Conservation (phyloP, 2,888 invertebrate genomes). For the Oscheius sp. region DNA sequence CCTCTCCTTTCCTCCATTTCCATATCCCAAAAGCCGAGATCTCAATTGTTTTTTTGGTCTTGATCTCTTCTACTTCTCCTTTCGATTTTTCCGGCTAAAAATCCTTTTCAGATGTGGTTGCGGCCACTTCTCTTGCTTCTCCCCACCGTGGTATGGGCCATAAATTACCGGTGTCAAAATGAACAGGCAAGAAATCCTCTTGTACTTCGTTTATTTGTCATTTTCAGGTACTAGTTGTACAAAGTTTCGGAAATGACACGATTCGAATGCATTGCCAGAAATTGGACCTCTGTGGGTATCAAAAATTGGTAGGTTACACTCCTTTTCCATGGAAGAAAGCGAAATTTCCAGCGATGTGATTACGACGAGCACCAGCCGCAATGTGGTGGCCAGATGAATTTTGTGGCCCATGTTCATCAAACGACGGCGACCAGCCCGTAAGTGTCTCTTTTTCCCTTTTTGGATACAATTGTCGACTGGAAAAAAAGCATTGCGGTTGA, state of each 20-base stretch:
- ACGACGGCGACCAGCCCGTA: constrained; percentile 63
- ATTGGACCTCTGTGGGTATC: constrained; percentile 70
- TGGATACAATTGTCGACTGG: no score
- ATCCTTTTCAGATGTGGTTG: constrained; percentile 52
- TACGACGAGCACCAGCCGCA: constrained; percentile 69
- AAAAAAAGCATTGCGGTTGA: constrained; percentile 19
- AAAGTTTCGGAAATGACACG: constrained; percentile 72
- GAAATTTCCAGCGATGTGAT: constrained; percentile 61
- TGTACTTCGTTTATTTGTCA: no score
- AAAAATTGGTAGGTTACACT: constrained; percentile 57
- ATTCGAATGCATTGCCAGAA: constrained; percentile 73
- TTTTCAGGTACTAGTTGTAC: constrained; percentile 67
- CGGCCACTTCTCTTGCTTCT: constrained; percentile 45
- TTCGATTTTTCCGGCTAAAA: no score
- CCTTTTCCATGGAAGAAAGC: not conserved
- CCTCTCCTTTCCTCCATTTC: not conserved
- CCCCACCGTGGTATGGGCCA: constrained; percentile 32
- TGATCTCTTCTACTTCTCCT: no score
- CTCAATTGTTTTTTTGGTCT: no score
- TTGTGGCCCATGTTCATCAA: constrained; percentile 71
- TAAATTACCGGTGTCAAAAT: constrained; percentile 58
- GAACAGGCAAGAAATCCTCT: constrained; percentile 46
- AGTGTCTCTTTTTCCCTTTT: constrained; percentile 41
- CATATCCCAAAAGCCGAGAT: not conserved
- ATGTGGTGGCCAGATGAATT: constrained; percentile 71